Base-by-base conservation (phyloP, 1,140 invertebrate species). In the Drosophila paulistorum region DNA sequence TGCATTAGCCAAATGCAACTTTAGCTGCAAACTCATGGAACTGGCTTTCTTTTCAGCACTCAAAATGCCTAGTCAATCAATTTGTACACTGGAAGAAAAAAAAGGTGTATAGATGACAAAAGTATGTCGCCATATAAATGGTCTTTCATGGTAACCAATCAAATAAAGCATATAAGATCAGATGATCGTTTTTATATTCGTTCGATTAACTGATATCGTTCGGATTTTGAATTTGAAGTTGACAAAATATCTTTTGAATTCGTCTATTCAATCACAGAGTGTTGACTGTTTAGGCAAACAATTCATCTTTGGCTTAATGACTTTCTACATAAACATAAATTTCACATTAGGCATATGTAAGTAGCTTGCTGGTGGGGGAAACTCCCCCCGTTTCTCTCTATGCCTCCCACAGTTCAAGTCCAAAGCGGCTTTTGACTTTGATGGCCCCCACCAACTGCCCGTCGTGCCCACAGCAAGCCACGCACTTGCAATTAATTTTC, bases 291-390 rank as follows among this genome's bases (percentile, higher is more conserved):
- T 51, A 3, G 10, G 7, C 20, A 51, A 51, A 9, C 45, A 51
- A 51, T 51, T 23, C 45, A 51, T 51, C 45, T 65, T 42, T n/a
- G 63, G 35, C 45, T 30, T 42, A 33, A 74, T 72, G 73, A 89
- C 83, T 87, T 87, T 87, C 83, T 87, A 87, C 68, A 74, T 65
- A 73, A 89, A 87, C 83, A 87, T 77, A 89, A 87, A 77, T 87
- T 87, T 87, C 77, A 83, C 84, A 89, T 87, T 87, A 87, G 84
- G 51, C 77, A 77, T 23, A 23, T 23, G 20, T 54, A 67, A 71
- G 54, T 71, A 61, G 41, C 64, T 30, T 30, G 30, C 0, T 67
- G 11, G 17, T 64, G 9, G 45, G 72, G 41, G 68, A 65, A 33
- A 64, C 41, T 30, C 30, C 30, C 30, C 23, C 30, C 30, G 0